phyloP scores from a whole-genome alignment of 2,113 vertebrate genomes.

The Phalacrocorax brasilianus region DNA sequence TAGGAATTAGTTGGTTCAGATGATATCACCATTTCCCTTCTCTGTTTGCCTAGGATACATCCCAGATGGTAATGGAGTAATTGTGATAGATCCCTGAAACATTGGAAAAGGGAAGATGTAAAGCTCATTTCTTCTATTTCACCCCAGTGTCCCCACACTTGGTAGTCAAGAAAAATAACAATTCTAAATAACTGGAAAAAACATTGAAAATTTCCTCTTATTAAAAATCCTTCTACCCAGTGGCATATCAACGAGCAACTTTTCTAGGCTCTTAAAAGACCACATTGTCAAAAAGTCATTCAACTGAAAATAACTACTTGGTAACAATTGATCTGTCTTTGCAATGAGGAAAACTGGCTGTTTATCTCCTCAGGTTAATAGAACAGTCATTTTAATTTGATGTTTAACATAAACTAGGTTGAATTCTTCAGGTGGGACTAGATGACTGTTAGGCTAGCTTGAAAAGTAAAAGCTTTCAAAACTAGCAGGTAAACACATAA shows the following conservation, averaged over 20 bases:
- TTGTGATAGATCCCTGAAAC: not conserved
- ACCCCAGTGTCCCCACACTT: not conserved
- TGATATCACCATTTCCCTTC: not conserved
- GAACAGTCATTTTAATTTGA: not conserved
- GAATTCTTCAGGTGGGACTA: not conserved
- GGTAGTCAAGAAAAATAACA: not conserved
- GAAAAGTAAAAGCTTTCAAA: not conserved
- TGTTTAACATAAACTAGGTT: not conserved
- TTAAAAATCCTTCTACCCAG: not conserved
- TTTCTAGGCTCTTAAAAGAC: not conserved
- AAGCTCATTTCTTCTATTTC: not conserved
- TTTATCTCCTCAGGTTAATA: not conserved
- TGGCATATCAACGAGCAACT: not conserved
- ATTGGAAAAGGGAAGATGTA: not conserved
- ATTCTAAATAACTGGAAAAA: not conserved
- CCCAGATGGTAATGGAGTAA: not conserved
- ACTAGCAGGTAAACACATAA: not conserved
- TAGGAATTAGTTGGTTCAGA: not conserved
- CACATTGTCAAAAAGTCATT: not conserved
- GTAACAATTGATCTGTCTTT: not conserved
- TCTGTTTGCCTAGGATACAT: not conserved
- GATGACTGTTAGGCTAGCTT: not conserved
- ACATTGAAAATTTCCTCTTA: not conserved
- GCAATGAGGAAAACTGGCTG: not conserved
- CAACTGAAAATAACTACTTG: not conserved